Conservation (phyloP, 2,888 invertebrate genomes). For the Drosophila subsilvestris region DNA sequence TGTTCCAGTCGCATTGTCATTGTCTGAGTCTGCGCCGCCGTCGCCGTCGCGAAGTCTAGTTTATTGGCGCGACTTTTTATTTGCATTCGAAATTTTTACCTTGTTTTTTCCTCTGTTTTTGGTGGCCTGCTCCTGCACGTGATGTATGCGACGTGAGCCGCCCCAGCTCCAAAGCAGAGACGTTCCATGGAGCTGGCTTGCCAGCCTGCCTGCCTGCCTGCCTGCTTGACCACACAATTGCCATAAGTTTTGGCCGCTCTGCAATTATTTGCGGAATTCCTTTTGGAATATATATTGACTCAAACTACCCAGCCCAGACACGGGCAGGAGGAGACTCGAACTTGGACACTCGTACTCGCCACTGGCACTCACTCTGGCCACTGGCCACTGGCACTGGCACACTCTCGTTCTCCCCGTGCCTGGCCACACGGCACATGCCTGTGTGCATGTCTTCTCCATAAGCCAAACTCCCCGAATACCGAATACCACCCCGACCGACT, state of each 20-base stretch:
- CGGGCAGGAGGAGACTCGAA: conserved; percentile 4
- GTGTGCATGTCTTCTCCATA: conserved; percentile 50
- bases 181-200: conserved; percentile 33
- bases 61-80: conserved; percentile 83
- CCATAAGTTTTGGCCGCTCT: conserved; percentile 75
- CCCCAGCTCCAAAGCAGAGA: conserved; percentile 15
- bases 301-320: conserved; percentile 48
- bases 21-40: conserved; percentile 62
- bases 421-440: conserved; percentile 37
- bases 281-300: conserved; percentile 81
- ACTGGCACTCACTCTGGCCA: neutral
- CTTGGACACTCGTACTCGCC: neutral
- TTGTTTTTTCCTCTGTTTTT: conserved; percentile 23
- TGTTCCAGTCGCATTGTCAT: conserved; percentile 46
- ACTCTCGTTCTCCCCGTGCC: conserved; percentile 28
- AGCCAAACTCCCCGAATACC: conserved; percentile 40
- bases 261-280: conserved; percentile 82
- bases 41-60: conserved; percentile 81
- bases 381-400: neutral
- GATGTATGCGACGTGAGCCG: conserved; percentile 69
- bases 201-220: neutral
- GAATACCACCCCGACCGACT: conserved; percentile 29
- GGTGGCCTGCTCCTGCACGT: conserved; percentile 62
- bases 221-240: conserved; percentile 64
- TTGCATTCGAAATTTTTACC: conserved; percentile 77